Conservation (phyloP, 2,888 invertebrate species). For the Cephus runcator region DNA sequence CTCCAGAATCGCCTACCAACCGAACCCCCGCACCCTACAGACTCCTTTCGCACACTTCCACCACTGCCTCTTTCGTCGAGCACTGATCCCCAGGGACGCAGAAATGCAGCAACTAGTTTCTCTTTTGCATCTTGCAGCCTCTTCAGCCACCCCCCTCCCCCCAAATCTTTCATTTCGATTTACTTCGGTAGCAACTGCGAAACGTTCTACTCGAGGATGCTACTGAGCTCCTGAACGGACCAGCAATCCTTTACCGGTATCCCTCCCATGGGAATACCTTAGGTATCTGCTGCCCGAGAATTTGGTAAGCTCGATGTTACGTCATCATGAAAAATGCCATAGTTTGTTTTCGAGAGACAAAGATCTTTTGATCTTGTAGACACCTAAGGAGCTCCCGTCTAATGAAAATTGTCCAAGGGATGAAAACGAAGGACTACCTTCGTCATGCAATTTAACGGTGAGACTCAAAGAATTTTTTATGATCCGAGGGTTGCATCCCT, state of each 20-base stretch:
- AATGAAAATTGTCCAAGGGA: not conserved
- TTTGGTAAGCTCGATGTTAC: not conserved
- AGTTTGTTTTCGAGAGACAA: not conserved
- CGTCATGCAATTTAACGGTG: not conserved
- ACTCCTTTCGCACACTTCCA: constrained; percentile 11
- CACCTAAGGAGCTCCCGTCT: not conserved
- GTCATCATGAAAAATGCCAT: not conserved
- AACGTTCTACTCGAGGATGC: not conserved
- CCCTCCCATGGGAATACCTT: not conserved
- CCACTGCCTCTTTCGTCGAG: constrained; percentile 14
- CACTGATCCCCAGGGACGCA: constrained; percentile 32
- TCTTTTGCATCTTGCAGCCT: constrained; percentile 35
- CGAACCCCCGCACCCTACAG: constrained; percentile 5
- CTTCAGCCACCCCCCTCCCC: constrained; percentile 2
- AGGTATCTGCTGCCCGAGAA: no score
- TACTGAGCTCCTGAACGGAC: not conserved
- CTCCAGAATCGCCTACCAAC: constrained; percentile 16
- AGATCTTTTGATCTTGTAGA: not conserved
- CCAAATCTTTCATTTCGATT: constrained; percentile 26
- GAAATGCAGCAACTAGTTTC: constrained; percentile 43
- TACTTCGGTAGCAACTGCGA: not conserved
- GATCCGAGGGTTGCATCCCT: constrained; percentile 8
- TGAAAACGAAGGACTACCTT: not conserved
- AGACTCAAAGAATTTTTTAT: not conserved
- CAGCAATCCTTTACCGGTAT: not conserved